Evolutionary conservation across 2,888 invertebrate genomes (phyloP), one percentile per base, ranked within the genome.

Genomic region (Eristalis pertinax): DNA sequence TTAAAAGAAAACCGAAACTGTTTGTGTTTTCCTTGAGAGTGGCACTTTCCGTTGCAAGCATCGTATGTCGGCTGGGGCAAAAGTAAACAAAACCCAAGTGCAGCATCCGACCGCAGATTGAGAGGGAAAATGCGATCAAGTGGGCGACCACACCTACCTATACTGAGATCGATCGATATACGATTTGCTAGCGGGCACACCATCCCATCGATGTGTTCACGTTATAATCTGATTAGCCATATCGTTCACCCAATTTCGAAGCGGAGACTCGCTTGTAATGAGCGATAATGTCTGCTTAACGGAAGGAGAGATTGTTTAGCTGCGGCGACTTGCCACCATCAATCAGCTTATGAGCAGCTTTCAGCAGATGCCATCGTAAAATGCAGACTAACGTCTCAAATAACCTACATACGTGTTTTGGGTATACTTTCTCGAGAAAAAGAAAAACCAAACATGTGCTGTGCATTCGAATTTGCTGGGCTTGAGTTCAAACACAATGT

Each of bases 1-100:
- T 78, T 64, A 85, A 73, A 81, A 60, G 26, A 84, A 11, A 50
- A 15, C 38, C 29, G 19, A 29, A 1, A 19, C 2, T n/a, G n/a
- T 0, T 56, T 0, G 13, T 19, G 43, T 56, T 24, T 68, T 4
- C 26, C 4, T 60, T 26, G 13, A 60, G 26, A 29, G 26, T 10
- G n/a, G n/a, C 26, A 26, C 24, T 29, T 60, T 32, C 24, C 26
- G 1, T 10, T 60, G 8, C 4, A 11, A 13, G 22, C 24, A 26
- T 13, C 26, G n/a, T 22, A 10, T 19, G 26, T 13, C 1, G 26
- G 26, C 26, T 1, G 56, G 56, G 22, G 4, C 13, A 3, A 26
- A 60, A 24, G 15, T 60, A 50, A 50, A 50, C 50, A 50, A 50
- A 19, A n/a, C 5, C 19, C 50, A 19, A 50, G 19, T 19, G 50